Evolutionary conservation across 2,113 vertebrate species (phyloP).

Genomic region (Ceyx margarethae): DNA sequence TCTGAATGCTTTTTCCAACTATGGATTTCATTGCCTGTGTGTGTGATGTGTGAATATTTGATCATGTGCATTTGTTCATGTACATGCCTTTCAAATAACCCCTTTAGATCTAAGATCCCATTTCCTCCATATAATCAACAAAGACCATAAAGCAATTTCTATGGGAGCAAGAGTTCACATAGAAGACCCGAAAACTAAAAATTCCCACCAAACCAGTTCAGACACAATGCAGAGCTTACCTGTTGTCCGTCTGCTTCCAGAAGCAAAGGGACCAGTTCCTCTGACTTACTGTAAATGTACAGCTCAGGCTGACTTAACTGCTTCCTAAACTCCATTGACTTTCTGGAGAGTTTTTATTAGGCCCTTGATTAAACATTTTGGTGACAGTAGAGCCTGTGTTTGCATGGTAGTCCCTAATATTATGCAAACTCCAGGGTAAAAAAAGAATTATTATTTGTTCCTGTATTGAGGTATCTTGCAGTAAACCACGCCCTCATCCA

Average conservation of each 20-base stretch:
- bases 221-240: slow-evolving; percentile 45
- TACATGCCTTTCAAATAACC: slow-evolving; percentile 48
- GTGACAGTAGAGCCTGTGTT: neutral
- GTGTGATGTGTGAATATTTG: slow-evolving; percentile 49
- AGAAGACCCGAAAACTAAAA: slow-evolving; percentile 51
- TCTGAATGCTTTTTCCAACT: slow-evolving; percentile 7
- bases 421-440: neutral
- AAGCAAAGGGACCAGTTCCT: neutral
- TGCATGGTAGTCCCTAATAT: neutral
- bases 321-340: slow-evolving; percentile 4
- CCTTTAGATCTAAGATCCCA: slow-evolving; percentile 51
- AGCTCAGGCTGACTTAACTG: neutral
- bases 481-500: neutral
- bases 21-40: neutral
- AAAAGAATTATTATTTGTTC: neutral
- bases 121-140: slow-evolving; percentile 58
- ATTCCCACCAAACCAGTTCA: slow-evolving; percentile 62
- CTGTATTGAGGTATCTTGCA: neutral
- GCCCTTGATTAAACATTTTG: neutral
- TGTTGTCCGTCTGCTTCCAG: slow-evolving; percentile 46
- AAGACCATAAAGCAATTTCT: slow-evolving; percentile 62
- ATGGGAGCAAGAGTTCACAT: slow-evolving; percentile 49
- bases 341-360: neutral
- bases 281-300: neutral
- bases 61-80: slow-evolving; percentile 6